phyloP scores from a whole-genome alignment of 92 coral and sea anemone species.

The Chrysogorgia sp. region DNA sequence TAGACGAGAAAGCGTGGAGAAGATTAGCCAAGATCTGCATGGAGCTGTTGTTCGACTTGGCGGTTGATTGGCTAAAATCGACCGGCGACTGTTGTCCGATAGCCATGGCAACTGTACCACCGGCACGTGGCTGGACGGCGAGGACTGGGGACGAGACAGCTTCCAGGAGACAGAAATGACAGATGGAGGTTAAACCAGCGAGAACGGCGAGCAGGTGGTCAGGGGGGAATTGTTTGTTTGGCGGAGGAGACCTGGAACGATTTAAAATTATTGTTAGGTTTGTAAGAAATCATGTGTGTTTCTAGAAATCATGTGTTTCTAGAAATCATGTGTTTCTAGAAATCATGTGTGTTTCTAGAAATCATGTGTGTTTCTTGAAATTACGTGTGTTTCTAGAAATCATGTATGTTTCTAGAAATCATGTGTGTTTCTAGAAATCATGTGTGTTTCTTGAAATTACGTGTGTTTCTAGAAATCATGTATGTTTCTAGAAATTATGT shows the following conservation, averaged over 20 bases:
- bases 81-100: neutral
- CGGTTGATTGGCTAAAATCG: conserved; percentile 57
- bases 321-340: too few species aligned
- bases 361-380: too few species aligned
- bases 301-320: too few species aligned
- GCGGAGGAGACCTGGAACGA: conserved; percentile 12
- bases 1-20: conserved; percentile 93
- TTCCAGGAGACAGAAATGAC: conserved; percentile 91
- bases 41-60: conserved; percentile 66
- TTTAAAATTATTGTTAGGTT: too few species aligned
- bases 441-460: too few species aligned
- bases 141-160: conserved; percentile 87
- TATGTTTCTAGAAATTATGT: too few species aligned
- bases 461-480: too few species aligned
- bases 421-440: too few species aligned
- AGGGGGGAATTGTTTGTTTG: conserved; percentile 70
- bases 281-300: too few species aligned
- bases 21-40: conserved; percentile 89
- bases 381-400: too few species aligned
- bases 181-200: conserved; percentile 81
- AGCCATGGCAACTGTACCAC: conserved; percentile 4
- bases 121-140: conserved; percentile 84
- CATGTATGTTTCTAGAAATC: too few species aligned
- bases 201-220: conserved; percentile 82
- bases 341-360: too few species aligned